Evolutionary conservation across 1,140 invertebrate genomes (phyloP).

Genomic region (Semibalanus balanoides): DNA sequence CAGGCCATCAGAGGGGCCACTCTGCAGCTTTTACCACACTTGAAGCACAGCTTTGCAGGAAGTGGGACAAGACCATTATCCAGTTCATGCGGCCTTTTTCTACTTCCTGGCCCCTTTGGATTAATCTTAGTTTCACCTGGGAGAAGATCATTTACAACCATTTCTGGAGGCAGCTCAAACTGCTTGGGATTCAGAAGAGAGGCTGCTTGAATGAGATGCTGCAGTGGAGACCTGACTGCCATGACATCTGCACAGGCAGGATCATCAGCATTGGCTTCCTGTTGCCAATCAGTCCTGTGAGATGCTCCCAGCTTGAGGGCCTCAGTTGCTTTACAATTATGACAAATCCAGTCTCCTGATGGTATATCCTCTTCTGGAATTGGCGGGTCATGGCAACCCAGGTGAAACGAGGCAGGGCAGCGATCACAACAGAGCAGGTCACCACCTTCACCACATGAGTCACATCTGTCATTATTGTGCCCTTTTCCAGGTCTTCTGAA

Average conservation of each 20-base stretch:
- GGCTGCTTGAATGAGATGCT: constrained; percentile 53
- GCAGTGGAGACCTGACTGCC: neutral
- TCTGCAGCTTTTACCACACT: constrained; percentile 65
- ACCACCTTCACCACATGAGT: neutral
- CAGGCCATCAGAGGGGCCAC: constrained; percentile 70
- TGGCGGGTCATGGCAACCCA: neutral
- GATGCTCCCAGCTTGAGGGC: neutral
- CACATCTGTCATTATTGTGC: constrained; percentile 1
- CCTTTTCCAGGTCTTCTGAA: neutral
- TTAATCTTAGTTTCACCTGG: constrained; percentile 41
- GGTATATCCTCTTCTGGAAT: neutral
- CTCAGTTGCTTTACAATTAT: neutral
- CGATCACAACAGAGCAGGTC: neutral
- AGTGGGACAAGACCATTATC: constrained; percentile 62
- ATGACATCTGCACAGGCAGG: neutral
- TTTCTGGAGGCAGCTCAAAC: constrained; percentile 67
- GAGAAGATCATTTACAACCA: constrained; percentile 57
- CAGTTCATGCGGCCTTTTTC: constrained; percentile 45
- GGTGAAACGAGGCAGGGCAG: neutral
- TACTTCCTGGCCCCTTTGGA: constrained; percentile 16
- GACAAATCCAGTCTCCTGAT: neutral
- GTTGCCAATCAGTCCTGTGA: neutral
- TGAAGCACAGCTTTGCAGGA: constrained; percentile 65
- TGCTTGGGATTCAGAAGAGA: constrained; percentile 70
- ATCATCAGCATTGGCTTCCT: neutral